phyloP scores from a whole-genome alignment of 2,888 invertebrate genomes.

The Ennomos quercinarius region DNA sequence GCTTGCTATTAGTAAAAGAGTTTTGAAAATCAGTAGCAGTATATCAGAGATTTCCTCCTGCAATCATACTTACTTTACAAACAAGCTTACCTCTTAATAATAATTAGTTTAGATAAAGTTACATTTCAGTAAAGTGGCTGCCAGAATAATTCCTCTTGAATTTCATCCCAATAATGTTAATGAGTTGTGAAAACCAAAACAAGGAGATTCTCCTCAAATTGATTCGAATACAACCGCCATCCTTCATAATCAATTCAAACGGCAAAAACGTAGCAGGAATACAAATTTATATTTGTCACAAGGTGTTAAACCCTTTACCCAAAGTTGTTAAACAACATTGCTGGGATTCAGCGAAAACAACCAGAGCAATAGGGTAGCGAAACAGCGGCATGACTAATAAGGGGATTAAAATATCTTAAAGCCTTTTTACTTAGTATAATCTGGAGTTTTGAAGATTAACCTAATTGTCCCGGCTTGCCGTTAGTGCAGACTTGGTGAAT shows the following conservation, averaged over 20 bases:
- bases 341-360: conserved; percentile 38
- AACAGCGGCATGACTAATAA: conserved; percentile 60
- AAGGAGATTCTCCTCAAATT: conserved; percentile 26
- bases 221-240: conserved; percentile 31
- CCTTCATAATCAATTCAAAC: conserved; percentile 41
- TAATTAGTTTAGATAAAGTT: no score
- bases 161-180: no score
- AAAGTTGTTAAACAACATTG: conserved; percentile 50
- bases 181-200: conserved; percentile 16
- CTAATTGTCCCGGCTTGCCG: conserved; percentile 53
- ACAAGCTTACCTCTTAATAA: no score
- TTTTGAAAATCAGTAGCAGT: no score
- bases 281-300: conserved; percentile 44
- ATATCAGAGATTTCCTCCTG: no score
- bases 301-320: conserved; percentile 47
- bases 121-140: no score
- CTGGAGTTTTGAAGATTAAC: conserved; percentile 57
- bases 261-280: conserved; percentile 39
- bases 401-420: conserved; percentile 60
- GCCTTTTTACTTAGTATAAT: conserved; percentile 63
- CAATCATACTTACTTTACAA: no score
- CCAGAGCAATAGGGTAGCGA: conserved; percentile 46
- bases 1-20: no score
- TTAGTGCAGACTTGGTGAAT: conserved; percentile 48
- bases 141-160: no score